Percentiles rank a stretch among this genome's conserved stretches.
These are phyloP conservation scores for Drosophila nasuta DNA, from an alignment of 1,140 invertebrate species.

Conservation along the genomic window DNA sequence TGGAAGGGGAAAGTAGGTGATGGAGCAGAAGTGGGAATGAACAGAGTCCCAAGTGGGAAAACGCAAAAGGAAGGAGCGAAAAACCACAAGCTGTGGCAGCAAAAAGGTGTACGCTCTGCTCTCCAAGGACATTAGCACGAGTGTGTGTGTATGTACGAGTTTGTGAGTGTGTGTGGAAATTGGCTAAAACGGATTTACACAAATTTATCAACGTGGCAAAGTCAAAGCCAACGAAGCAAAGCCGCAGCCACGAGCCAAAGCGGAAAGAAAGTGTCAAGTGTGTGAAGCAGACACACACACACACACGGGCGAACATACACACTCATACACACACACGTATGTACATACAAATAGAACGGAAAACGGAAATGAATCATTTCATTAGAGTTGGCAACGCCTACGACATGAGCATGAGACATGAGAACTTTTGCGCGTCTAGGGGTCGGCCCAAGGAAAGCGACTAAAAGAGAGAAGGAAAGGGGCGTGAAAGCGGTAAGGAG, in stretches of 20 bases:
- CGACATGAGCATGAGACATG: conserved; percentile 69
- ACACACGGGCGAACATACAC: no score
- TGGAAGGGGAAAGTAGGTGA: not conserved
- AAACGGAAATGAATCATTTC: conserved; percentile 83
- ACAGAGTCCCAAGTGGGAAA: conserved; percentile 41
- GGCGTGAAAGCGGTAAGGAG: not conserved
- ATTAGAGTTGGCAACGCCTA: conserved; percentile 83
- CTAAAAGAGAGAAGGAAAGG: not conserved
- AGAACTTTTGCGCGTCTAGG: conserved; percentile 52
- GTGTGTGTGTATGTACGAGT: conserved; percentile 23
- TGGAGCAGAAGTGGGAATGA: conserved; percentile 11
- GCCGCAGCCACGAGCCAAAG: conserved; percentile 56
- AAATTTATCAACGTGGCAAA: conserved; percentile 81
- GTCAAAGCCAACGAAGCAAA: conserved; percentile 73
- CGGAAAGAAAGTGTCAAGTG: conserved; percentile 79
- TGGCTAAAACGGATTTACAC: conserved; percentile 82
- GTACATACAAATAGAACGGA: conserved; percentile 55
- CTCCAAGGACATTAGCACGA: conserved; percentile 68
- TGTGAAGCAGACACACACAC: conserved; percentile 42
- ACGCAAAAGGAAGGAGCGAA: conserved; percentile 46
- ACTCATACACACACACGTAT: conserved; percentile 22
- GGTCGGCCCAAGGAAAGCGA: not conserved
- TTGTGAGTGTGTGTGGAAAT: conserved; percentile 65
- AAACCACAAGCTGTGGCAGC: conserved; percentile 55
- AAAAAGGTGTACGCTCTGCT: conserved; percentile 49